Conservation (phyloP, 2,797 vertebrate genomes). For the Hozukius guyotensis region DNA sequence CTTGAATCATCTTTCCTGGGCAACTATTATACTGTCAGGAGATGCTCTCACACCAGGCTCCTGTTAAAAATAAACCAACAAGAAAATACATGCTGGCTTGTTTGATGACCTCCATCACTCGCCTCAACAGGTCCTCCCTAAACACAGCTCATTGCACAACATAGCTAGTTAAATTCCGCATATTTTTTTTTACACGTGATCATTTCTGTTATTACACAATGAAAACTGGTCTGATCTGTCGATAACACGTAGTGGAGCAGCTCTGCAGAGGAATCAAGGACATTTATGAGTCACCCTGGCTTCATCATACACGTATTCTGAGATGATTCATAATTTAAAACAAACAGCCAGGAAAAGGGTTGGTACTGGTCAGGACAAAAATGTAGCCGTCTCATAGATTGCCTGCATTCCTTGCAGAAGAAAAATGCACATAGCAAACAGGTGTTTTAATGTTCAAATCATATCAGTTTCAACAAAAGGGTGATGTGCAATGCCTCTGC, state of each 20-base stretch:
- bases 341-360: background rate
- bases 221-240: conserved; percentile 38
- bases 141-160: conserved; percentile 21
- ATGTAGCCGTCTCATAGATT: background rate
- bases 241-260: background rate
- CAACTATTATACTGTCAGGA: background rate
- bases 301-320: conserved; percentile 36
- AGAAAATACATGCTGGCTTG: conserved; percentile 8
- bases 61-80: conserved; percentile 23
- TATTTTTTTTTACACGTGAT: conserved; percentile 2
- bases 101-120: background rate
- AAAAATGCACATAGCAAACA: conserved; percentile 16
- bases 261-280: conserved; percentile 60
- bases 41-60: background rate
- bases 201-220: conserved; percentile 33
- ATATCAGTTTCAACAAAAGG: background rate
- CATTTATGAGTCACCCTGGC: conserved; percentile 66
- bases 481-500: conserved; percentile 3
- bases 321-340: conserved; percentile 45
- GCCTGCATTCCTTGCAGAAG: background rate
- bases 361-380: background rate
- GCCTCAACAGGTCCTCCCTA: conserved; percentile 48
- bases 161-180: background rate
- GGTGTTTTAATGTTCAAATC: background rate
- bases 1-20: background rate